Conservation (phyloP, 2,113 vertebrate species). For the Dryoscopus gambensis region DNA sequence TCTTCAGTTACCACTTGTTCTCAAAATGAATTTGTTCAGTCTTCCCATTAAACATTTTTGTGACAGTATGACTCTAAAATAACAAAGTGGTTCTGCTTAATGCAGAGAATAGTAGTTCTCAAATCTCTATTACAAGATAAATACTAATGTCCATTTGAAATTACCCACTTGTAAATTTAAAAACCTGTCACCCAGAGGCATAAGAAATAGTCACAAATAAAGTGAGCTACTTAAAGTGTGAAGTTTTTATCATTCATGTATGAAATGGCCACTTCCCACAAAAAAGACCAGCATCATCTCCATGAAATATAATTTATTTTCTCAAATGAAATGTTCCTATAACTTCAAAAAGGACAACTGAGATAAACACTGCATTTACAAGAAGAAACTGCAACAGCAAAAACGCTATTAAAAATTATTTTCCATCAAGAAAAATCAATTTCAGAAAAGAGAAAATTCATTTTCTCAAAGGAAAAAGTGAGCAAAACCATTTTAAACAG, state of each 20-base stretch:
- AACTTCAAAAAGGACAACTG: neutral
- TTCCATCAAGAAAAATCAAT: neutral
- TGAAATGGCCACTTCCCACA: neutral
- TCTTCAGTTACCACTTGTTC: neutral
- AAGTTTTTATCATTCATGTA: neutral
- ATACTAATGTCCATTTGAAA: neutral
- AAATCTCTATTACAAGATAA: neutral
- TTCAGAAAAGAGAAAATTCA: neutral
- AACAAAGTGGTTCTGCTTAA: neutral
- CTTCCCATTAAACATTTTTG: neutral
- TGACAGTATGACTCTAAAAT: neutral
- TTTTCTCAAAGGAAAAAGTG: neutral
- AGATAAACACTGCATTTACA: neutral
- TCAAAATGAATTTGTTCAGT: neutral
- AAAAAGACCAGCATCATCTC: neutral
- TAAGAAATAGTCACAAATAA: neutral
- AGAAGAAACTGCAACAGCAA: neutral
- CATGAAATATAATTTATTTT: neutral
- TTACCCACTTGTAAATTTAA: neutral
- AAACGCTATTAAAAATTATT: neutral
- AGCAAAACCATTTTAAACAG: neutral
- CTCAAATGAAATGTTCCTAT: neutral
- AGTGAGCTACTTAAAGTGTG: neutral
- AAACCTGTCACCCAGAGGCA: neutral
- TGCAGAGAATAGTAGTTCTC: neutral